Evolutionary conservation across 2,113 vertebrate genomes (phyloP).

Genomic region (Colinus virginianus): DNA sequence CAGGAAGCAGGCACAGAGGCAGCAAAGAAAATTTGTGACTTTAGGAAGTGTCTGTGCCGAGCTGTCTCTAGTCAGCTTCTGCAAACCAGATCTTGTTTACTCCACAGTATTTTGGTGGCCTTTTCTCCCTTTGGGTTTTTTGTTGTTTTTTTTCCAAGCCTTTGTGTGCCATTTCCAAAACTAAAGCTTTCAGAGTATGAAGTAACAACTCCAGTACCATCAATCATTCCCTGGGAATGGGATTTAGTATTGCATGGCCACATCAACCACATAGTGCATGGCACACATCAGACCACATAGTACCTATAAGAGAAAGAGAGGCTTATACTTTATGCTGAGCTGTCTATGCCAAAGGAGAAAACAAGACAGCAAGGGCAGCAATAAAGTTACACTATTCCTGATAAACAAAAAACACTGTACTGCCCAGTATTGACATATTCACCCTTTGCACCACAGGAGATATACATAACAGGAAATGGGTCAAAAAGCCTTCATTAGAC

Average conservation of each 20-base stretch:
- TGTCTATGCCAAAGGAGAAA: conserved; percentile 13
- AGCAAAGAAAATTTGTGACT: conserved; percentile 33
- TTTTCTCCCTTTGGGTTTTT: neutral
- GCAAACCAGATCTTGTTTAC: conserved; percentile 38
- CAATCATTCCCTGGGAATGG: conserved; percentile 16
- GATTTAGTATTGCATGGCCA: neutral
- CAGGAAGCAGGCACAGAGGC: conserved; percentile 28
- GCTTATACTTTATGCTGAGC: neutral
- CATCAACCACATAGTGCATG: neutral
- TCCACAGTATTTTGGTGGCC: neutral
- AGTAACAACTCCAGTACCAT: neutral
- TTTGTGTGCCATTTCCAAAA: neutral
- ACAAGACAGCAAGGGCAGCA: neutral
- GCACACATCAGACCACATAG: neutral
- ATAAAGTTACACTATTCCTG: neutral
- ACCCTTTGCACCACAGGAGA: neutral
- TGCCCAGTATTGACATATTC: neutral
- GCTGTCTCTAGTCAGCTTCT: neutral
- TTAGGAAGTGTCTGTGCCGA: conserved; percentile 1
- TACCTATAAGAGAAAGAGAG: conserved; percentile 4
- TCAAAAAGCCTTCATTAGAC: neutral
- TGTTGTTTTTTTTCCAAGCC: neutral
- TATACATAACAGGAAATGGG: neutral
- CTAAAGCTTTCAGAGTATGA: neutral
- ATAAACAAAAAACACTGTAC: neutral